Percentiles rank a stretch among this genome's conserved stretches.
Evolutionary conservation across 2,797 vertebrate species (phyloP).

Genomic region (Vespertilio murinus): DNA sequence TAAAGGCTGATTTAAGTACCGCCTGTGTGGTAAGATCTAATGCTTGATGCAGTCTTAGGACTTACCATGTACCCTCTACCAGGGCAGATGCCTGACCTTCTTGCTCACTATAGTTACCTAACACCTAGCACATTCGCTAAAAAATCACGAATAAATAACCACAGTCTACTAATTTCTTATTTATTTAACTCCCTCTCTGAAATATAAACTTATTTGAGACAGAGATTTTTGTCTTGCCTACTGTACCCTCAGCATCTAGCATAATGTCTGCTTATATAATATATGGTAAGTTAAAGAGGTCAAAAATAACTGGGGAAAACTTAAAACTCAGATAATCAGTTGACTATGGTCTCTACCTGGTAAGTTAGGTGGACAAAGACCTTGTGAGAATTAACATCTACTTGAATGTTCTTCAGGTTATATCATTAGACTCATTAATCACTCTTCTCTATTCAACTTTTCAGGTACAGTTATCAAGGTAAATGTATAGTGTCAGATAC

Average conservation of each 20-base stretch:
- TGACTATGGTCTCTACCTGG: neutral
- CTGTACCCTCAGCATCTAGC: neutral
- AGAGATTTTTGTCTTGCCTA: neutral
- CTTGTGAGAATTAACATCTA: neutral
- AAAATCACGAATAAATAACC: neutral
- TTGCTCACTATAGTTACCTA: neutral
- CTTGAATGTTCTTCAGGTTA: neutral
- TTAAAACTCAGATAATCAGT: neutral
- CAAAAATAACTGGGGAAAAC: neutral
- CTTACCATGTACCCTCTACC: neutral
- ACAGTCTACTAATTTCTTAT: neutral
- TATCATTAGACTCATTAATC: neutral
- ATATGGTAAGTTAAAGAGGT: slow-evolving; percentile 29
- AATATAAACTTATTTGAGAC: neutral
- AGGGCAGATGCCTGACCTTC: neutral
- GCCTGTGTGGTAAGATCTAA: neutral
- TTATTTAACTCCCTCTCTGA: neutral
- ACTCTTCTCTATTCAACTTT: neutral
- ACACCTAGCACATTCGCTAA: neutral
- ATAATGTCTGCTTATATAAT: neutral
- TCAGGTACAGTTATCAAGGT: neutral
- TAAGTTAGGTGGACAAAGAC: neutral
- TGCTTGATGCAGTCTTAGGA: neutral
- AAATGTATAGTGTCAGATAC: neutral
- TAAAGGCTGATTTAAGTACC: neutral